Evolutionary conservation across 2,888 invertebrate genomes (phyloP), one percentile per base, ranked within the genome.

Genomic region (Acleris sparsana): DNA sequence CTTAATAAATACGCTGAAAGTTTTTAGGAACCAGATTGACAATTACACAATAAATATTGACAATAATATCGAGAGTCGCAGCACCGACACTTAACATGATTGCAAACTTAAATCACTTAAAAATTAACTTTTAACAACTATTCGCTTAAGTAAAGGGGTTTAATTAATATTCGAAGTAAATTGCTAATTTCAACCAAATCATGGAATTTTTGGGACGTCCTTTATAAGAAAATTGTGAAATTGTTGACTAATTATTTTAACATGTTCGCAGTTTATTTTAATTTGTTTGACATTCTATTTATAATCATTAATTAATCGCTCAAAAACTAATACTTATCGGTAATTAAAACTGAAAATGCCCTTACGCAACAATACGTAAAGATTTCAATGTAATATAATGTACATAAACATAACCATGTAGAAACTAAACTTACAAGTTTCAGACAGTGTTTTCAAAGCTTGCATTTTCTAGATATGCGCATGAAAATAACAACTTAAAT

Each of bases 21-120:
- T 39, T 44, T 55, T 33, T 63, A 63, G 63, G 58, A 63, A 63
- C 63, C 52, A 53, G 53, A 63, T 46, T 59, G 25, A 59, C 53
- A 17, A 57, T 29, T 49, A 59, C 48, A 62, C 25, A 51, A 46
- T 49, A 58, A 63, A 64, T 61, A 61, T 68, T 68, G 60, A 44
- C 57, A 68, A 64, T 64, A 64, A 61, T 65, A 64, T 46, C 52
- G 65, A 69, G 53, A 57, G 49, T 67, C 29, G 29, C 18, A 69
- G 64, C 56, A 72, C 70, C 69, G 58, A 66, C 70, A 73, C 71
- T 70, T 67, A 73, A 73, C 76, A 76, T 76, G 77, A 68, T 68
- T 68, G 56, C 63, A 61, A 68, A 60, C 68, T 68, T 68, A 63
- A 64, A 67, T 71, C 68, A 53, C 72, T 72, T 72, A 70, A 64